Base-by-base conservation (phyloP, 1,140 invertebrate species). In the Belonocnema kinseyi region DNA sequence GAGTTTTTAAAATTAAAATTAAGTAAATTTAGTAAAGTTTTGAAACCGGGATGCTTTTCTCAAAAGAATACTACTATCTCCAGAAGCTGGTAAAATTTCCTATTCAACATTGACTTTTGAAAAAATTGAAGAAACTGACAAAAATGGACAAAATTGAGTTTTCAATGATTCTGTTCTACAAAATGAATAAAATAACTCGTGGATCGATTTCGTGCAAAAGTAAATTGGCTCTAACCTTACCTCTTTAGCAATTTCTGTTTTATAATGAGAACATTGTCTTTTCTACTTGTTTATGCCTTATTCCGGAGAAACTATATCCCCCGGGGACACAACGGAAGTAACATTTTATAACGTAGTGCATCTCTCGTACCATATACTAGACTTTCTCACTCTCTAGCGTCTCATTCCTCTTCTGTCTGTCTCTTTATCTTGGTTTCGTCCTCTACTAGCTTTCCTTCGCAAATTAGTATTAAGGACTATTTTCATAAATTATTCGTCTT, bases 401-500 rank as follows among this genome's bases (percentile, higher is more conserved):
- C 61, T 66, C 61, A 66, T 66, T 66, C 33, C 40, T 66, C 61
- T 66, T 40, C 61, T 66, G 61, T 66, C 40, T 14, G 21, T 66
- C 61, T 66, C 61, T 66, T 66, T 66, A 66, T 66, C 61, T 66
- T 46, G 14, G 33, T 66, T 66, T 40, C 26, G 61, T 66, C 61
- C 61, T 66, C 61, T 66, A 5, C 14, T 66, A 21, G 26, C 61
- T 66, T 66, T 16, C 26, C 26, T 40, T 66, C 40, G 61, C 61
- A 66, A 66, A 66, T 66, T 66, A 66, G 61, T 66, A 66, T 66
- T 66, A 66, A 66, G 33, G 33, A 40, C 58, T 33, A 66, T 66
- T 66, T 66, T 33, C 26, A 6, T 66, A 66, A 66, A 14, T 40
- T 66, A 66, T 66, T 66, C 33, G 58, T 40, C 61, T 66, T 66